Evolutionary conservation across 2,113 vertebrate genomes (phyloP), one percentile per base, ranked within the genome.

Genomic region (Cyanistes caeruleus): DNA sequence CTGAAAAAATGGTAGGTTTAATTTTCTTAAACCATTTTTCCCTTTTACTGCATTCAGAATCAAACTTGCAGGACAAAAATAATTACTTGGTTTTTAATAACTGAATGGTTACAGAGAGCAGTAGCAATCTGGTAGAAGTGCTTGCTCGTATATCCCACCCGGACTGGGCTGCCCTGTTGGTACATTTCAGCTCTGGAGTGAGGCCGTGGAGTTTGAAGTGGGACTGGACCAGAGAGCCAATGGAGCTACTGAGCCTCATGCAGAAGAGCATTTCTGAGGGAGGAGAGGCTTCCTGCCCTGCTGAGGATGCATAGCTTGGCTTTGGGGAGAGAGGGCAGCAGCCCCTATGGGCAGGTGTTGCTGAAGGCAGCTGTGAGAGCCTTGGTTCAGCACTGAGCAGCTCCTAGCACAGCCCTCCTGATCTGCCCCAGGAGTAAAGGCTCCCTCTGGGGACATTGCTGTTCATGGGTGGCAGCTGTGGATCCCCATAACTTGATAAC

Each of bases 261-360:
- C 1, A n/a, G 52, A 41, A 49, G 60, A 52, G 24, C 17, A 9
- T 53, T 84, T 59, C 41, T 62, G 56, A 59, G 55, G 46, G 27
- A 70, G 22, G 7, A 27, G 39, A 59, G 20, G 13, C 51, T 80
- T 88, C 58, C 41, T 83, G 41, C 30, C 30, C 19, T 33, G 0
- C 44, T 49, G 83, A 76, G 58, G 41, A 25, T 39, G 49, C 37
- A 22, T 1, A 6, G 35, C 30, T 51, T 27, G 58, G 31, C 10
- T 86, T 5, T 73, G 53, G 49, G 52, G 75, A 52, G 56, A 15
- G 13, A 39, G 24, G 23, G 52, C 12, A 60, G 58, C 44, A 74
- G 51, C 60, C 30, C 13, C 7, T 0, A 8, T 12, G n/a, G 41
- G 49, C 0, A 11, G 30, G 7, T 41, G 14, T 10, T 16, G 60